Evolutionary conservation across 2,888 invertebrate species (phyloP), one percentile per base, ranked within the genome.

Genomic region (Rhamnusium bicolor): DNA sequence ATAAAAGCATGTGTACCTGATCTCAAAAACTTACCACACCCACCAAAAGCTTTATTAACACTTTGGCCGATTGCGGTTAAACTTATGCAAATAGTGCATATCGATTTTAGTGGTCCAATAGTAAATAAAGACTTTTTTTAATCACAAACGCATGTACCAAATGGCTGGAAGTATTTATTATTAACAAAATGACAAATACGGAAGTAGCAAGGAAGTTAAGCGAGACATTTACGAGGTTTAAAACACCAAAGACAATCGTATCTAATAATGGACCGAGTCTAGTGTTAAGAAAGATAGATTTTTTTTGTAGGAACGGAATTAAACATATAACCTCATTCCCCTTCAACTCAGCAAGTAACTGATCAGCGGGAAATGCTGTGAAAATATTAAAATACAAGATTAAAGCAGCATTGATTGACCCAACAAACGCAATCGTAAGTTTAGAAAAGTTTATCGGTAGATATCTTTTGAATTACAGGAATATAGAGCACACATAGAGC

Each of bases 151-250:
- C 69, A 3, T 69, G 21, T 27, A 47, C 27, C 12, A 68, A 68
- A 58, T 68, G 68, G 58, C n/a, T 19, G 8, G 68, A 58, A 56
- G 40, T 68, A 24, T 68, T 14, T 12, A 16, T 40, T 6, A 24
- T 68, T 46, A 0, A 46, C 14, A 53, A 5, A 7, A 53, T 14
- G 6, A 58, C 68, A 1, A 46, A 19, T 18, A 10, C 0, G 14
- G 68, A 68, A 10, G 32, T 21, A 46, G 47, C 27, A n/a, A 12
- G n/a, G 0, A 29, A 32, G 18, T 14, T 68, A 14, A 40, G 58
- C 12, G 58, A 58, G 12, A 19, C 46, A 7, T 68, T 68, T 19
- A 3, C 58, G 10, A 56, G 58, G 46, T 68, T 56, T n/a, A 40
- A 46, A 46, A 7, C 40, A 2, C 58, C 58, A 10, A 6, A 51